phyloP scores from a whole-genome alignment of 2,888 invertebrate genomes.

The Trachelus troglodyta region DNA sequence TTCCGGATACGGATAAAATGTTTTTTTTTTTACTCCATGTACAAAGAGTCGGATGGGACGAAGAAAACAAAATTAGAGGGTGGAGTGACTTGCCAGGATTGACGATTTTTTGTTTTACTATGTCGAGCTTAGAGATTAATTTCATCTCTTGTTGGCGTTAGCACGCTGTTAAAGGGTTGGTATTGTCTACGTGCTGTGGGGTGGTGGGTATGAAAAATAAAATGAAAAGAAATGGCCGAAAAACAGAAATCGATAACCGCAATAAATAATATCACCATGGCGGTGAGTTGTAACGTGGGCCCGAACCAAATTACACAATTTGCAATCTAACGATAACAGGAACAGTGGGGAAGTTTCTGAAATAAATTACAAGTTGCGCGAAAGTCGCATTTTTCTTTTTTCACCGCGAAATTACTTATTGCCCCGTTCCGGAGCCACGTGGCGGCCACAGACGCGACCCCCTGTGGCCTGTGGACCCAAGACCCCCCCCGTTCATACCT shows the following conservation, averaged over 20 bases:
- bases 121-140: too few relatives aligned
- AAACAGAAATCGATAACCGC: constrained; percentile 45
- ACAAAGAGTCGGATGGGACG: constrained; percentile 3
- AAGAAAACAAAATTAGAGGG: constrained; percentile 6
- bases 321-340: constrained; percentile 48
- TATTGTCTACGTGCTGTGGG: too few relatives aligned
- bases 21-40: too few relatives aligned
- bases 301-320: constrained; percentile 51
- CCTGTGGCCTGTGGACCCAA: too few relatives aligned
- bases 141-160: too few relatives aligned
- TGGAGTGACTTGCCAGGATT: constrained; percentile 3
- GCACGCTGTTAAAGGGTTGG: too few relatives aligned
- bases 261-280: constrained; percentile 40
- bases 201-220: too few relatives aligned
- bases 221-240: too few relatives aligned
- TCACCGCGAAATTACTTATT: constrained; percentile 51
- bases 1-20: too few relatives aligned
- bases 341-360: constrained; percentile 23
- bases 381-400: constrained; percentile 47
- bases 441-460: neutral
- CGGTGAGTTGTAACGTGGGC: neutral
- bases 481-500: too few relatives aligned
- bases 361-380: constrained; percentile 45
- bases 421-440: constrained; percentile 25
- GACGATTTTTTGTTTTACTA: too few relatives aligned